Evolutionary conservation across 2,888 invertebrate genomes (phyloP).

Genomic region (Melieria omissa): DNA sequence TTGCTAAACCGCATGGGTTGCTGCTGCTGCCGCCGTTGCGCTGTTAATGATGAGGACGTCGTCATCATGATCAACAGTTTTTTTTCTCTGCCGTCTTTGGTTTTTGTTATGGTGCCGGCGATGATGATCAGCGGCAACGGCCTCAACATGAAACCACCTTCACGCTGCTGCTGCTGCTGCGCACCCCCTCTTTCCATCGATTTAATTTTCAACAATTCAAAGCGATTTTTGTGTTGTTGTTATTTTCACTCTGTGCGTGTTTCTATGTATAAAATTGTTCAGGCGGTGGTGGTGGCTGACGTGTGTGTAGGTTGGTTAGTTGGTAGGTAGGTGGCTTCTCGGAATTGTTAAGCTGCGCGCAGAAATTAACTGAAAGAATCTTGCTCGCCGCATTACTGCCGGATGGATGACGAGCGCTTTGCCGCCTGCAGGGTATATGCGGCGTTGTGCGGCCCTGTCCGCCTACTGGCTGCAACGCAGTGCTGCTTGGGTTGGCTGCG

Average conservation of each 20-base stretch:
- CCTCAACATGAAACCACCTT: background rate
- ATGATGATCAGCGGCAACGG: background rate
- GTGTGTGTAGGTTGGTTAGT: constrained; percentile 12
- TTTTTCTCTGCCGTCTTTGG: no score
- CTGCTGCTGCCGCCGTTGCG: no score
- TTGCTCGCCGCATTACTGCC: constrained; percentile 17
- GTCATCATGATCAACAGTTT: no score
- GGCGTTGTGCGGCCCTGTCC: background rate
- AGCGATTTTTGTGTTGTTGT: no score
- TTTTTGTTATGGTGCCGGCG: background rate
- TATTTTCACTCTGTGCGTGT: background rate
- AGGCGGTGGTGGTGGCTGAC: constrained; percentile 11
- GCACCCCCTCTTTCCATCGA: background rate
- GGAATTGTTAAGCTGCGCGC: constrained; percentile 49
- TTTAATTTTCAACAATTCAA: no score
- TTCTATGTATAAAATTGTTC: constrained; percentile 2
- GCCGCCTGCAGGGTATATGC: constrained; percentile 5
- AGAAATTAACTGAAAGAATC: constrained; percentile 5
- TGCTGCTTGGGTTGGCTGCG: background rate
- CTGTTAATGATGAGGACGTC: no score
- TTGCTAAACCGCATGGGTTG: constrained; percentile 15
- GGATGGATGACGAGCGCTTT: constrained; percentile 24
- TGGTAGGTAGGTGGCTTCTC: constrained; percentile 53
- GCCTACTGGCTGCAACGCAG: background rate
- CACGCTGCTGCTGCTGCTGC: background rate